phyloP scores from a whole-genome alignment of 1,140 invertebrate species.

The Piezodorus guildinii region DNA sequence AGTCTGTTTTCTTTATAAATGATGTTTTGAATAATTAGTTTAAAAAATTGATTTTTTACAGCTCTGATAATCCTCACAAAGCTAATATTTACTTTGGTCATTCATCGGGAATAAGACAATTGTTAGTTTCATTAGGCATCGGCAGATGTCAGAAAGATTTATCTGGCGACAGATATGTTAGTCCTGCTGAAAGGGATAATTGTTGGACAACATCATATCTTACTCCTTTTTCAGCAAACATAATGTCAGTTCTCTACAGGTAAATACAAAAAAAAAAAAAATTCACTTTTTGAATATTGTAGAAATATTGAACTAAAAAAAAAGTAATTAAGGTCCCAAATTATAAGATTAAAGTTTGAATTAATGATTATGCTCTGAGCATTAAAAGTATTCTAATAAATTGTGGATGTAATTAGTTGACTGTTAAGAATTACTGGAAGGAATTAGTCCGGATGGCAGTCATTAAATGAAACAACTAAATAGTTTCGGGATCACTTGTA shows the following conservation, averaged over 20 bases:
- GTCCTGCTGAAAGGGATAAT: background rate
- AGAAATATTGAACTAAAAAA: no score
- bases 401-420: no score
- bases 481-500: no score
- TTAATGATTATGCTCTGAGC: no score
- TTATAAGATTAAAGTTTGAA: no score
- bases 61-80: background rate
- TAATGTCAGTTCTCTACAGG: background rate
- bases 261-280: background rate
- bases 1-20: background rate
- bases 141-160: background rate
- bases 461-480: no score
- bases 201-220: background rate
- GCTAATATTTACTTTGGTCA: background rate
- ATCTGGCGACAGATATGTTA: background rate
- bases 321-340: no score
- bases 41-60: background rate
- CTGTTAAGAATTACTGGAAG: no score
- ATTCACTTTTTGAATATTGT: no score
- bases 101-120: slow-evolving; percentile 1
- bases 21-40: background rate
- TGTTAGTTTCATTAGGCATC: background rate
- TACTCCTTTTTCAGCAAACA: background rate
- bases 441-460: no score
- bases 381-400: no score